These are phyloP conservation scores for Phanerotoma sp. DNA, from an alignment of 2,888 invertebrate genomes.

Conservation along the genomic window DNA sequence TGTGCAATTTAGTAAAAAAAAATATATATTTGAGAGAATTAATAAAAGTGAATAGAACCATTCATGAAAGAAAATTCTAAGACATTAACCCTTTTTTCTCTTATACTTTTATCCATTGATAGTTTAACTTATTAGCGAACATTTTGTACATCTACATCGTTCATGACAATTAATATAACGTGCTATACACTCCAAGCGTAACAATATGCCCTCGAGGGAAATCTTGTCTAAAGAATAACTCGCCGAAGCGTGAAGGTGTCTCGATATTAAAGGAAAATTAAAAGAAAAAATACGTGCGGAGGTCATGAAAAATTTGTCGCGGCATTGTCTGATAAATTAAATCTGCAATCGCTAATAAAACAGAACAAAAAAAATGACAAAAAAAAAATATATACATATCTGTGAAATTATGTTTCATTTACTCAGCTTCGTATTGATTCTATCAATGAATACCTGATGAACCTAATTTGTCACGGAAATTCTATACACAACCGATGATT, in stretches of 20 bases:
- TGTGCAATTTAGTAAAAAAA: not conserved
- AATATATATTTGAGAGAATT: not conserved
- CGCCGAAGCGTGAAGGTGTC: conserved; percentile 1
- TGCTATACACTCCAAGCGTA: conserved; percentile 7
- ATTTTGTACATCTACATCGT: no score
- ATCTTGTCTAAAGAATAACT: conserved; percentile 15
- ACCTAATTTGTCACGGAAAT: not conserved
- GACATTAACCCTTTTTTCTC: no score
- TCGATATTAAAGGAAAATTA: not conserved
- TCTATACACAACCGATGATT: no score
- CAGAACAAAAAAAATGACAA: no score
- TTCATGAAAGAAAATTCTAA: no score
- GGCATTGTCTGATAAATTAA: conserved; percentile 7
- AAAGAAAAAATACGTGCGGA: not conserved
- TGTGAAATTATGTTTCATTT: not conserved
- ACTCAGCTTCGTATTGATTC: not conserved
- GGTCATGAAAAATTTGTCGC: not conserved
- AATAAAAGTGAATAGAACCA: no score
- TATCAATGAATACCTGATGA: conserved; percentile 3
- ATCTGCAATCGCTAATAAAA: not conserved
- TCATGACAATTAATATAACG: no score
- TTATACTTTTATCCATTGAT: conserved; percentile 11
- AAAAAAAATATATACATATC: not conserved
- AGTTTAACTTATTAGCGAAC: not conserved
- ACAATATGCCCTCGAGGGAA: conserved; percentile 17